Base-by-base conservation (phyloP, 1,140 invertebrate genomes). In the Anagrus nilaparvatae region DNA sequence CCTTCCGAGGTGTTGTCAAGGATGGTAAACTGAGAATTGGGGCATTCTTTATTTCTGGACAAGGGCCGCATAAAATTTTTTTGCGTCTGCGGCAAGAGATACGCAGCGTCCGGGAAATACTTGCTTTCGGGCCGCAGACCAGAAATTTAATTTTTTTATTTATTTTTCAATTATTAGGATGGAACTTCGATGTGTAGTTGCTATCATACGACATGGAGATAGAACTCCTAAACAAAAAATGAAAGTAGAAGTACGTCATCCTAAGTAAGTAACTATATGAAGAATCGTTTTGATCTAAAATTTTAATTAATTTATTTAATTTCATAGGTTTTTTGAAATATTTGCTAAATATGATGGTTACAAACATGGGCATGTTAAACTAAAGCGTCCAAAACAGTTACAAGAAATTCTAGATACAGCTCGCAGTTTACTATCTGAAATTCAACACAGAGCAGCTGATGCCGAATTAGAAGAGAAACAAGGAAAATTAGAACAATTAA, bases 181-280 rank as follows among this genome's bases (percentile, higher is more conserved):
- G 96, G 97, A 99, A 65, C 68, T 99, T 35, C 71, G 96, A 19
- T 98, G 94, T 68, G 95, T 98, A 1, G 90, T 97, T 19, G 95
- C 87, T n/a, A 88, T 99, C 1, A 98, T 99, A 38, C 69, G 97
- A 50, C 97, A 99, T 59, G 97, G 96, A 1, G 97, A 99, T 66
- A 72, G 97, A 53, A 99, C 96, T 9, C 97, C 97, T 0, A 99
- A 99, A 67, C 97, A 99, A 68, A 99, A 99, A 70, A 99, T 99
- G 95, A 99, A 99, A 70, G 93, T 99, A 53, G 94, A 98, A 77
- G 95, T 99, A n/a, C 78, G 93, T 43, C 92, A 99, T 78, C 88
- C 84, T 20, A 95, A 94, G 84, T 96, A 69, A 74, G 75, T 71
- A 33, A 38, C 21, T n/a, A n/a, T n/a, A n/a, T n/a, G n/a, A n/a